phyloP scores from a whole-genome alignment of 1,140 invertebrate genomes.

The Penaeus chinensis region DNA sequence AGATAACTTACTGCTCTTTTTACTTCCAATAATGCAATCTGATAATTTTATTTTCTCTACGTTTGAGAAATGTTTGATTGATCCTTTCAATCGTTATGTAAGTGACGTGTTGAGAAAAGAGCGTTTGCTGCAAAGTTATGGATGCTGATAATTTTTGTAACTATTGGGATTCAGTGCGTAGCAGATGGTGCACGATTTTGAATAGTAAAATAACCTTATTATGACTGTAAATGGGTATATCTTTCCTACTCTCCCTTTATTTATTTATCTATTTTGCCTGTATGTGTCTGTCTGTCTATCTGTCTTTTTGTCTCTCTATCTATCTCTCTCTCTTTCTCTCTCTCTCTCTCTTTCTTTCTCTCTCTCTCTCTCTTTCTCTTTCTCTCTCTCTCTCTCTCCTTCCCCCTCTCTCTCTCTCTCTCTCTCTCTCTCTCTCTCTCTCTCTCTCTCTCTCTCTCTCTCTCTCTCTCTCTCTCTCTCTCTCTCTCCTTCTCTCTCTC shows the following conservation, averaged over 20 bases:
- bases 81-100: too few species aligned
- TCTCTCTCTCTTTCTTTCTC: constrained; percentile 18
- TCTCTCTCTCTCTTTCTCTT: constrained; percentile 21
- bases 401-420: constrained; percentile 30
- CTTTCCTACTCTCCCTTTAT: neutral
- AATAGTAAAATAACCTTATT: too few species aligned
- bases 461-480: constrained; percentile 16
- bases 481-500: neutral
- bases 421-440: constrained; percentile 1
- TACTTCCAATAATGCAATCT: too few species aligned
- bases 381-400: constrained; percentile 27
- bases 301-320: neutral
- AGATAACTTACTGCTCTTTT: too few species aligned
- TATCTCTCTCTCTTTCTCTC: constrained; percentile 18
- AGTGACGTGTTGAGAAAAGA: too few species aligned
- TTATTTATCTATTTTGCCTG: neutral
- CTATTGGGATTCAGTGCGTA: too few species aligned
- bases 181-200: too few species aligned
- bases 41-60: too few species aligned
- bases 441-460: neutral
- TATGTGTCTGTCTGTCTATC: neutral
- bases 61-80: too few species aligned
- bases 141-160: too few species aligned
- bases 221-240: too few species aligned
- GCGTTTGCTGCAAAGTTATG: too few species aligned